Conservation (phyloP, 30 jellyfish, hydroid and myxozoan species). For the Cassiopea xamachana region DNA sequence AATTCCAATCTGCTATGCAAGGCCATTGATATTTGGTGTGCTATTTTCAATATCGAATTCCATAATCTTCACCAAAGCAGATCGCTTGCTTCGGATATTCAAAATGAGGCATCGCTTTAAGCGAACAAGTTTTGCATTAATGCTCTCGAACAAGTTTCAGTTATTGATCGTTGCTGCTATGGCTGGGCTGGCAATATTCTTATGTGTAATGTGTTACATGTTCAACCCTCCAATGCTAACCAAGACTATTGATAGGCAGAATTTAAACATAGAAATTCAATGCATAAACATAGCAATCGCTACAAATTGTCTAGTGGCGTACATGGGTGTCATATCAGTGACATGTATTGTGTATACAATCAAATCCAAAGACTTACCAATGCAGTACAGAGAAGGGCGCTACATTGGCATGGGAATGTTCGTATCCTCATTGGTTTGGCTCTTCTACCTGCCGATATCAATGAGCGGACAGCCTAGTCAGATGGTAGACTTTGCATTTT, state of each 20-base stretch:
- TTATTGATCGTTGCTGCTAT: slow-evolving; percentile 11
- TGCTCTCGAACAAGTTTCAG: slow-evolving; percentile 57
- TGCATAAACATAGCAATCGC: slow-evolving; percentile 38
- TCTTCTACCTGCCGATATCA: slow-evolving; percentile 76
- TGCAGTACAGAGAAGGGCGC: slow-evolving; percentile 68
- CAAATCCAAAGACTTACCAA: slow-evolving; percentile 73
- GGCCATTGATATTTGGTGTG: slow-evolving; percentile 49
- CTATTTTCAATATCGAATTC: slow-evolving; percentile 65
- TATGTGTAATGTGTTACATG: slow-evolving; percentile 13
- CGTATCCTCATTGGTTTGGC: slow-evolving; percentile 76
- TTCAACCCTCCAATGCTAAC: slow-evolving; percentile 32
- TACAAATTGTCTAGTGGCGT: slow-evolving; percentile 27
- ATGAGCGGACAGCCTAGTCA: slow-evolving; percentile 42
- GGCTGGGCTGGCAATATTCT: slow-evolving; percentile 29
- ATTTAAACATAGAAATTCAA: background rate
- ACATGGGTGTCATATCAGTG: slow-evolving; percentile 49
- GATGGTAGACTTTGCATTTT: slow-evolving; percentile 27
- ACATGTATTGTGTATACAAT: slow-evolving; percentile 60
- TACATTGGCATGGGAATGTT: slow-evolving; percentile 78
- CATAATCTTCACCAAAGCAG: slow-evolving; percentile 64
- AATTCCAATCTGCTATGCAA: slow-evolving; percentile 38
- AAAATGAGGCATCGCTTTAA: slow-evolving; percentile 45
- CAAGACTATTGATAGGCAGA: background rate
- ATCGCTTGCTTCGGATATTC: slow-evolving; percentile 78
- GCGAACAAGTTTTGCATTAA: slow-evolving; percentile 5